Evolutionary conservation across 2,113 vertebrate species (phyloP), one percentile per base, ranked within the genome.

Genomic region (Tyto alba): DNA sequence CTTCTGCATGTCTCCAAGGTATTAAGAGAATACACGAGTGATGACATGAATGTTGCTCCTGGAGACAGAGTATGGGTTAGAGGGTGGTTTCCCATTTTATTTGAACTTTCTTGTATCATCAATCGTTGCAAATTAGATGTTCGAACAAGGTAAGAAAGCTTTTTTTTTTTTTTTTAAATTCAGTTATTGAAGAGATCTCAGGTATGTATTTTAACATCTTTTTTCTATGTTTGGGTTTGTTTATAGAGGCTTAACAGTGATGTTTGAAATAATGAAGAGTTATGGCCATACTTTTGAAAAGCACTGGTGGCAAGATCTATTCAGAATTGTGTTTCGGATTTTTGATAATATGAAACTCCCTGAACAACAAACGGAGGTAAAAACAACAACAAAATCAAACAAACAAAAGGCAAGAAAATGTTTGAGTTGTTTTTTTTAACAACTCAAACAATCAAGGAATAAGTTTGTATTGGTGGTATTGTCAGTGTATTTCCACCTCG

Each of bases 251-350:
- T 98, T 99, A 91, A 99, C 99, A 0, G 99, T 99, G 86, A 99
- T 99, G 99, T 99, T 99, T 96, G 99, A 99, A 98, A 99, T 99
- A 95, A 99, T 99, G 99, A 99, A 99, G 97, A 99, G 99, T 93
- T 99, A 99, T 1, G 99, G 99, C 13, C 98, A 98, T 93, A 99
- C 99, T 27, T 99, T 99, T 92, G 99, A 99, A 97, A 99, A 99
- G 77, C 99, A 99, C 88, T 99, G 99, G 99, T 99, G 99, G 99
- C 99, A 99, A 73, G 99, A 99, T 97, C 98, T 99, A 75, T 99
- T 99, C 95, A 98, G 99, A 91, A 99, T 99, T 36, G 99, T 99
- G 84, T 99, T 99, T 97, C 98, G 99, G 59, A 99, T 99, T 97
- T 99, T 99, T 64, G 99, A 99, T 97, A 99, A 99, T 52, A 99